Evolutionary conservation across 2,888 invertebrate genomes (phyloP), one percentile per base, ranked within the genome.

Genomic region (Galerucella calmariensis): DNA sequence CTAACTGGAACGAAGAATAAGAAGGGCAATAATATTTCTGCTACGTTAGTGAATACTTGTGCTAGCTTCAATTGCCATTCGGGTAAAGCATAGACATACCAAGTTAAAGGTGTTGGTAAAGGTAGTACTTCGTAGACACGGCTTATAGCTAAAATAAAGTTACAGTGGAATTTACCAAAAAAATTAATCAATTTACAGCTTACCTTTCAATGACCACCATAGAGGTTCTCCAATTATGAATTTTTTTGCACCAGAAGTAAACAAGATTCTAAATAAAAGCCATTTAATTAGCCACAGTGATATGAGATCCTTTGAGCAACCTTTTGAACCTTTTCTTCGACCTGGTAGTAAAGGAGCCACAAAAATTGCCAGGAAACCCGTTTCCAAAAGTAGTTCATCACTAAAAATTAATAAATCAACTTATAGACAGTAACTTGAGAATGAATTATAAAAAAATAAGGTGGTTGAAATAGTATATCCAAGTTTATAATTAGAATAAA

Each of bases 201-300:
- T 88, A 94, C 94, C 94, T 83, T 92, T 91, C 56, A 95, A 89
- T 78, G 90, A 91, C 94, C 94, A 95, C 94, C 94, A 95, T 51
- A 92, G 89, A 1, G 94, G 93, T 82, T 93, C 94, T 27, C 91
- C 90, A 83, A 92, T 92, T 56, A 91, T 90, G 56, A 95, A 87
- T 85, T 95, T 95, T 0, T 92, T 91, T 20, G 93, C 88, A 4
- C 94, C 94, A 5, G 91, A 91, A 3, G 93, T 91, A 84, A 94
- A 92, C 88, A 94, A 89, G 69, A 93, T 90, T 63, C 94, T 82
- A 75, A 95, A 94, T 6, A 93, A 88, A 11, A 95, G 88, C 94
- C 94, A 94, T 75, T 91, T 90, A 3, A 93, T 90, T 48, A 92
- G 86, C 92, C 92, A 94, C 79, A 94, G 88, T 5, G 90, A 90